Conservation (phyloP, 2,888 invertebrate species). For the Mesochorus sp. region DNA sequence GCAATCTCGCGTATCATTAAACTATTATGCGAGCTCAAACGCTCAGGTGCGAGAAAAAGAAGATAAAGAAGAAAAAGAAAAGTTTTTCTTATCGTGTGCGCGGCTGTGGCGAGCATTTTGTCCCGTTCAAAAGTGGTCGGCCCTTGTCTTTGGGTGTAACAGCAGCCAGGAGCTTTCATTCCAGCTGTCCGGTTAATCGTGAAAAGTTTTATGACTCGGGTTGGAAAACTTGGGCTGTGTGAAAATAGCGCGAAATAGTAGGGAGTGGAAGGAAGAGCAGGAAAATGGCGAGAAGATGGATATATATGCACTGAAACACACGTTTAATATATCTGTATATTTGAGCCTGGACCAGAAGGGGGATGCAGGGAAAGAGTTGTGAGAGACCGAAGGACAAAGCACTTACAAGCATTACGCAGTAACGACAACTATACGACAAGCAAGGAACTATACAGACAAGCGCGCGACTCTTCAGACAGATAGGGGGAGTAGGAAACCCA, state of each 20-base stretch:
- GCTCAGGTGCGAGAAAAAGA: neutral
- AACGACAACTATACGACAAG: conserved; percentile 29
- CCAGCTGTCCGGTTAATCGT: conserved; percentile 55
- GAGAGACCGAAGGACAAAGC: conserved; percentile 47
- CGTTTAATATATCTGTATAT: too few relatives aligned
- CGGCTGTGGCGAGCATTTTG: neutral
- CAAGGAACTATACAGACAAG: conserved; percentile 25
- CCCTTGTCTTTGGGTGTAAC: neutral
- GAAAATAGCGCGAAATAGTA: conserved; percentile 26
- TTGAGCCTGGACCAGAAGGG: too few relatives aligned
- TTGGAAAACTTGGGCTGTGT: conserved; percentile 32
- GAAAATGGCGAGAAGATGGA: conserved; percentile 4
- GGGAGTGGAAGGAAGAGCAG: neutral
- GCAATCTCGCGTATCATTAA: neutral
- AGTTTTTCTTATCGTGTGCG: conserved; percentile 7
- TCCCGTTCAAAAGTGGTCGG: neutral
- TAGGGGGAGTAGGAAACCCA: neutral
- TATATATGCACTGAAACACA: too few relatives aligned
- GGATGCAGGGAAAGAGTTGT: too few relatives aligned
- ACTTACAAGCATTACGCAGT: conserved; percentile 51
- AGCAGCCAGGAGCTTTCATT: conserved; percentile 48
- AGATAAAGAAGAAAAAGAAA: neutral
- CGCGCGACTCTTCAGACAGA: conserved; percentile 17
- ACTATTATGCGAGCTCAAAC: neutral
- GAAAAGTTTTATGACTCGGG: conserved; percentile 56